These are phyloP conservation scores for Thaumatotibia leucotreta DNA, from an alignment of 1,140 invertebrate genomes.

Conservation along the genomic window DNA sequence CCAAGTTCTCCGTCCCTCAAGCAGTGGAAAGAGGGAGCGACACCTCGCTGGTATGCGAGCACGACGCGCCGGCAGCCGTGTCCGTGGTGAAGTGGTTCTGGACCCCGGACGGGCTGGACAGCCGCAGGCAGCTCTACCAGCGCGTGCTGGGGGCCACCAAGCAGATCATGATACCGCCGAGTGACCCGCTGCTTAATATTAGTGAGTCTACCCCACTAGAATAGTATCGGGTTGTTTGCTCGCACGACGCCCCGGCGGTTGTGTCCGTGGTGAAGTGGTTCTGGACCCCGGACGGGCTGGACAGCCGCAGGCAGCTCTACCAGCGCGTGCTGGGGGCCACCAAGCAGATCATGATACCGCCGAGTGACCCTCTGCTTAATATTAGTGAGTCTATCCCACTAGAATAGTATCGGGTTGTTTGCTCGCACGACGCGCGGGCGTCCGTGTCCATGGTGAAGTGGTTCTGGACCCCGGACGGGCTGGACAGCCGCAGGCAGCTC, in stretches of 20 bases:
- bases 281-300: constrained; percentile 39
- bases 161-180: not conserved
- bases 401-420: no score
- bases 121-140: constrained; percentile 43
- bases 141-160: constrained; percentile 20
- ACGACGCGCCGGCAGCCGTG: constrained; percentile 27
- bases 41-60: constrained; percentile 41
- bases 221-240: no score
- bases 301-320: constrained; percentile 37
- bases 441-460: constrained; percentile 49
- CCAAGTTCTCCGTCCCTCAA: constrained; percentile 50
- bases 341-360: not conserved
- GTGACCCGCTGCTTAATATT: constrained; percentile 19
- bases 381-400: constrained; percentile 43
- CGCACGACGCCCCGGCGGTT: constrained; percentile 23
- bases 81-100: constrained; percentile 62
- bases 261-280: constrained; percentile 59
- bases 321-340: constrained; percentile 32
- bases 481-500: constrained; percentile 30
- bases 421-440: no score
- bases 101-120: constrained; percentile 34
- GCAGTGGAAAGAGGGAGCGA: constrained; percentile 38
- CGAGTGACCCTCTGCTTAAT: constrained; percentile 2
- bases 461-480: constrained; percentile 48
- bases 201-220: no score